These are phyloP conservation scores for Diadophis punctatus DNA, from an alignment of 2,113 vertebrate genomes.

Conservation along the genomic window DNA sequence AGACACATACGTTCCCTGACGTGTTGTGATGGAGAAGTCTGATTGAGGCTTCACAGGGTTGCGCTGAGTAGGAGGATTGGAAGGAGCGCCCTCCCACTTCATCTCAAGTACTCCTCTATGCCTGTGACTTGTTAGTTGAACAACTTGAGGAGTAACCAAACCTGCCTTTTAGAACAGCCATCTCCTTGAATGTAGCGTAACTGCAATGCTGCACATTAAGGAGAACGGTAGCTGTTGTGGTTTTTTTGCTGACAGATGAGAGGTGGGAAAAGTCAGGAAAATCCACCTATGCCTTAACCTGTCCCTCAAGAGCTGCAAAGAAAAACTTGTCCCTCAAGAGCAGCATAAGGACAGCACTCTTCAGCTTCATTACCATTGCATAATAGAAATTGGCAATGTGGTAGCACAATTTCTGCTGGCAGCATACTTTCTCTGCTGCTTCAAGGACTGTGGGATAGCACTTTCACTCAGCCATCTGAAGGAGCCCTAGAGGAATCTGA, in stretches of 20 bases:
- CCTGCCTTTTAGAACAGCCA: not conserved
- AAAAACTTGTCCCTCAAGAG: not conserved
- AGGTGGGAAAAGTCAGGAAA: not conserved
- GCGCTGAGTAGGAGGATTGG: not conserved
- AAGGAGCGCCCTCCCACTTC: not conserved
- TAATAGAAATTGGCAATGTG: not conserved
- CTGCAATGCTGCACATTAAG: not conserved
- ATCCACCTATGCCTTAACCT: not conserved
- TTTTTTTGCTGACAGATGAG: not conserved
- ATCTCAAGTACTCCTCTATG: not conserved
- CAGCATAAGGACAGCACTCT: not conserved
- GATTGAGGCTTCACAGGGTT: not conserved
- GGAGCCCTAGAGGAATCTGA: not conserved
- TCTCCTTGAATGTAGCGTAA: not conserved
- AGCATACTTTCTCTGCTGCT: not conserved
- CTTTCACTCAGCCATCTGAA: not conserved
- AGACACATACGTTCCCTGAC: not conserved
- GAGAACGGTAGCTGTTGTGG: not conserved
- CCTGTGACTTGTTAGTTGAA: not conserved
- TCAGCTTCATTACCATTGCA: not conserved
- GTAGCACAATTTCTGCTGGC: not conserved
- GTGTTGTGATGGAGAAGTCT: not conserved
- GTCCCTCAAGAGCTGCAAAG: not conserved
- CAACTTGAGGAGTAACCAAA: not conserved
- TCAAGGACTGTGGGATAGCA: not conserved